Base-by-base conservation (phyloP, 2,797 vertebrate genomes). In the Petrocephalus sullivani region DNA sequence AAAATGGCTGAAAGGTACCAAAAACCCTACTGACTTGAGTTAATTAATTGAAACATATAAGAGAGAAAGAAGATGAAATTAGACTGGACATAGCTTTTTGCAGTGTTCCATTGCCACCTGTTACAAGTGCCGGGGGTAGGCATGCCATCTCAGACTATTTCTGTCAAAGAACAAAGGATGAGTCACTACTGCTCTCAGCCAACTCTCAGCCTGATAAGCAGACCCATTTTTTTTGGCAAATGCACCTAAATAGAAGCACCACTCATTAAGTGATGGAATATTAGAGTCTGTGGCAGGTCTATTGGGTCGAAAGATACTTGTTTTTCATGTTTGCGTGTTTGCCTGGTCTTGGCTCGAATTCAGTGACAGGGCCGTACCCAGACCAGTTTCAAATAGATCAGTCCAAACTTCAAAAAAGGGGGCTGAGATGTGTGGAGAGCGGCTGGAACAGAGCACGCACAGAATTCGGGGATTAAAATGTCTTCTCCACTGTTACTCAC, bases 161-260 rank as follows among this genome's bases (percentile, higher is more conserved):
- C 54, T 58, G 84, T 85, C 84, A 85, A 85, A 41, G 84, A 85
- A 85, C 54, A 85, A 85, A 85, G 56, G 54, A 56, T 86, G 84
- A 86, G 54, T 60, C 56, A 60, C 23, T 4, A 6, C 33, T 37
- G 10, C 53, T 57, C 53, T 28, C 54, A 53, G 56, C 56, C 84
- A 86, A 41, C 7, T 53, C 12, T 9, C 21, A 33, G 83, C 51
- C 83, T 37, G 14, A 2, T 14, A 4, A 54, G 21, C 53, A 19
- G 23, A n/a, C 14, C 14, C 53, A 54, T 57, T 37, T 51, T 37
- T 46, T n/a, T 58, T 41, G 54, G 21, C 56, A 4, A 37, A 58
- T 8, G 5, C 56, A 86, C 56, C 28, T 86, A 60, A n/a, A 86
- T 60, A 54, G 56, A 37, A 60, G 56, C 16, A 33, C 14, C 56